Percentiles rank a stretch among this genome's conserved stretches.
phyloP scores from a whole-genome alignment of 2,888 invertebrate genomes.

The Cinara cedri region DNA sequence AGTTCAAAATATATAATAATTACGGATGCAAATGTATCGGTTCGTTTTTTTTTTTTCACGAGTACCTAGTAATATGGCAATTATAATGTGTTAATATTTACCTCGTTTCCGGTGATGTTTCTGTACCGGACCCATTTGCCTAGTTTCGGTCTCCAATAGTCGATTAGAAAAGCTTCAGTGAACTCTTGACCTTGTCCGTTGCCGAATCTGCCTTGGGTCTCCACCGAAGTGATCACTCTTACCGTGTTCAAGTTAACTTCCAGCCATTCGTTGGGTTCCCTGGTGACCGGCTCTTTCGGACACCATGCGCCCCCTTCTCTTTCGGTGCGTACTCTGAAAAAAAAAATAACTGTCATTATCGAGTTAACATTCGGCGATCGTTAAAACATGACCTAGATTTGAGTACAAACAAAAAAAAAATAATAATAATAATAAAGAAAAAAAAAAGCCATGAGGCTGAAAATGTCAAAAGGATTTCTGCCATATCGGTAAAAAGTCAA shows the following conservation, averaged over 20 bases:
- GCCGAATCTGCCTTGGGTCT: constrained; percentile 88
- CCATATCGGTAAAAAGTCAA: constrained; percentile 56
- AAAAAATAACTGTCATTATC: constrained; percentile 35
- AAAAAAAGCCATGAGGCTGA: constrained; percentile 57
- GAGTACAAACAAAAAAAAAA: no score
- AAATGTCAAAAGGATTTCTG: constrained; percentile 56
- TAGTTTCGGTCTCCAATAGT: constrained; percentile 81
- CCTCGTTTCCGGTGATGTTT: constrained; percentile 77
- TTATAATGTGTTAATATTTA: constrained; percentile 62
- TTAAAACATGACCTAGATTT: constrained; percentile 49
- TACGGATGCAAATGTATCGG: no score
- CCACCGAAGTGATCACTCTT: constrained; percentile 80
- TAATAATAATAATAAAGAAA: no score
- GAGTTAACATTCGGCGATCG: constrained; percentile 41
- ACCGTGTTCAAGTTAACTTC: constrained; percentile 80
- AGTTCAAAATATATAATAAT: no score
- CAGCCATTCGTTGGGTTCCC: constrained; percentile 78
- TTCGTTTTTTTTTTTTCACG: no score
- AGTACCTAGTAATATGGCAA: no score
- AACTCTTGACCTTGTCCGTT: constrained; percentile 89
- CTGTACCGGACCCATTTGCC: constrained; percentile 84
- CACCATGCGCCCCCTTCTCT: constrained; percentile 92
- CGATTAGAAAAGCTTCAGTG: constrained; percentile 81
- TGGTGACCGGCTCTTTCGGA: constrained; percentile 79
- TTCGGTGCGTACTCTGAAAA: constrained; percentile 78